A percentile compares a stretch with the other conserved stretches of the same genome.
Evolutionary conservation across 2,113 vertebrate genomes (phyloP).

Genomic region (Caloenas nicobarica): DNA sequence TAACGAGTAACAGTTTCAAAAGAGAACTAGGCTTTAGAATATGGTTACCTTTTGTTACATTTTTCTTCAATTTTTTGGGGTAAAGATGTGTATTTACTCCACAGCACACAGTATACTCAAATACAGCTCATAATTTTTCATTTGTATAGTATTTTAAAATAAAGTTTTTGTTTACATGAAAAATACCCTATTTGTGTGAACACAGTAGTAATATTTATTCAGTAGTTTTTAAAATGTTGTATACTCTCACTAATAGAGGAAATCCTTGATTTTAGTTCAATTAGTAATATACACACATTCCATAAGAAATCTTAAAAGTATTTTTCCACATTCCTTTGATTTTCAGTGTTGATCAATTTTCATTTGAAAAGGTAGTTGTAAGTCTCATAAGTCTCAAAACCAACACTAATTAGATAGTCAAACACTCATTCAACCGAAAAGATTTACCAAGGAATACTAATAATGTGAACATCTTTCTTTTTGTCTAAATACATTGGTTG

Average conservation of each 20-base stretch:
- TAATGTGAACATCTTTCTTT: constrained; percentile 11
- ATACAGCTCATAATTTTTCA: not conserved
- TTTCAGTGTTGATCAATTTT: constrained; percentile 50
- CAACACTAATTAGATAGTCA: constrained; percentile 35
- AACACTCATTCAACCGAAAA: constrained; percentile 28
- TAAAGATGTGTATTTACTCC: not conserved
- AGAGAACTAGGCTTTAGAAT: not conserved
- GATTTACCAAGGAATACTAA: constrained; percentile 40
- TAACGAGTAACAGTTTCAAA: not conserved
- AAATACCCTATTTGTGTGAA: not conserved
- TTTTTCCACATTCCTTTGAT: constrained; percentile 20
- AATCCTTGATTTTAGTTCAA: not conserved
- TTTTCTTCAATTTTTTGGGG: not conserved
- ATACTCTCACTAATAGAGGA: not conserved
- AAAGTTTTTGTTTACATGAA: not conserved
- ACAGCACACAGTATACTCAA: not conserved
- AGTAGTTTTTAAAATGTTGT: not conserved
- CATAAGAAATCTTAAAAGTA: not conserved
- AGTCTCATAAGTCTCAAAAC: not conserved
- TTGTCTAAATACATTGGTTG: not conserved
- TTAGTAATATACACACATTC: not conserved
- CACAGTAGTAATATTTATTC: not conserved
- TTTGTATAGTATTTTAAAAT: not conserved
- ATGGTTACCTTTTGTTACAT: not conserved
- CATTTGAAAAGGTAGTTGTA: constrained; percentile 34